Conservation (phyloP, 1,140 invertebrate genomes). For the Drosophila tsacasi region DNA sequence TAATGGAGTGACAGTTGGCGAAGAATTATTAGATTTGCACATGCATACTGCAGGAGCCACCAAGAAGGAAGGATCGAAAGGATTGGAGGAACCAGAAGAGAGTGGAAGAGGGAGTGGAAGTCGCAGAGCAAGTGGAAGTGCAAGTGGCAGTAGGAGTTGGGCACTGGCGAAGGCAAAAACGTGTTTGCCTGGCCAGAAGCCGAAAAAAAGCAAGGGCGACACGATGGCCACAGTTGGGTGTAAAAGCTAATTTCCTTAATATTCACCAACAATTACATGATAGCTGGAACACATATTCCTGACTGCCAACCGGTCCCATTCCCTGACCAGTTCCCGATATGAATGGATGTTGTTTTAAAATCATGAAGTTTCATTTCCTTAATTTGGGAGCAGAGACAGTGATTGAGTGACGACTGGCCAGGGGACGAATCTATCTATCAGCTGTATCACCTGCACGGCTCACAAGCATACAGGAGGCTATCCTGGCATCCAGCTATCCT, state of each 20-base stretch:
- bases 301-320: background rate
- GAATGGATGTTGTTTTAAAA: conserved; percentile 37
- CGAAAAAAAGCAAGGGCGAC: background rate
- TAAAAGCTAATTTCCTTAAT: conserved; percentile 66
- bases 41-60: conserved; percentile 43
- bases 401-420: conserved; percentile 20
- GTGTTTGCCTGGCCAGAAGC: conserved; percentile 19
- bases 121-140: too few relatives aligned
- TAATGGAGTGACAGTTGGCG: conserved; percentile 79
- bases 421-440: conserved; percentile 21
- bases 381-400: conserved; percentile 30
- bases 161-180: conserved; percentile 2
- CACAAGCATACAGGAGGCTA: background rate
- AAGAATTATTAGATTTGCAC: conserved; percentile 84
- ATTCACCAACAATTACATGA: conserved; percentile 62
- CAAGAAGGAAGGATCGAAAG: too few relatives aligned
- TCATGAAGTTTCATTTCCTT: conserved; percentile 73
- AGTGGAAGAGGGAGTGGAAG: too few relatives aligned
- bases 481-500: background rate
- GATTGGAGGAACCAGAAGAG: too few relatives aligned
- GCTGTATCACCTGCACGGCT: background rate
- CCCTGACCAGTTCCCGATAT: background rate
- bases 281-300: background rate
- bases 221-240: conserved; percentile 2
- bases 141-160: background rate